Evolutionary conservation across 2,797 vertebrate genomes (phyloP), one percentile per base, ranked within the genome.

Genomic region (Poecilia wingei): DNA sequence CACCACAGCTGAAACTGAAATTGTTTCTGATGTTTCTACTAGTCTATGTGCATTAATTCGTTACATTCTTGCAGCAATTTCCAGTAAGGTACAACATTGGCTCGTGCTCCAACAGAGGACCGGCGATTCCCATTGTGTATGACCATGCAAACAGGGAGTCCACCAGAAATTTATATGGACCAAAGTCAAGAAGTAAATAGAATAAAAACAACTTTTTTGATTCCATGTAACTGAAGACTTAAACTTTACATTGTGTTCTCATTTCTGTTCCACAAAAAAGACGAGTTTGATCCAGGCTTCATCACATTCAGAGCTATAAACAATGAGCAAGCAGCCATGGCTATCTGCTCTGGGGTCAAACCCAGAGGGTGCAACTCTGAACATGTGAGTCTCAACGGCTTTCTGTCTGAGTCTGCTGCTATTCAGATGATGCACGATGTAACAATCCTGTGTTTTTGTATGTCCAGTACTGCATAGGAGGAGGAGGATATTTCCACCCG

Each of bases 271-370:
- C 18, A 4, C 33, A 16, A 6, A 66, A 59, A 83, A 87, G 83
- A 0, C 0, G 81, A 87, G n/a, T 76, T 72, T 85, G 81, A 78
- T 74, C 18, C 83, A 66, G 85, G 82, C 22, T 87, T 72, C 72
- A 82, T 89, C 76, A 74, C 82, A 72, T 89, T 89, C 20, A 89
- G 88, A 82, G 3, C 82, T 10, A 82, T 89, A 80, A 87, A 89
- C 75, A 0, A 28, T n/a, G 74, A 80, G 31, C 51, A 2, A 36
- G 13, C 76, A 2, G 61, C 83, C 82, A 87, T 76, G 85, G 83
- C 85, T 41, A 75, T 89, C 76, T 89, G 87, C 76, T 89, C 85
- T 6, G 88, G 85, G n/a, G 74, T 86, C 46, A 86, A 74, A 16
- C 81, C 79, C 0, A 66, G 0, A 0, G 75, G 77, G 31, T 85